Base-by-base conservation (phyloP, 1,140 invertebrate genomes). In the Ips typographus region DNA sequence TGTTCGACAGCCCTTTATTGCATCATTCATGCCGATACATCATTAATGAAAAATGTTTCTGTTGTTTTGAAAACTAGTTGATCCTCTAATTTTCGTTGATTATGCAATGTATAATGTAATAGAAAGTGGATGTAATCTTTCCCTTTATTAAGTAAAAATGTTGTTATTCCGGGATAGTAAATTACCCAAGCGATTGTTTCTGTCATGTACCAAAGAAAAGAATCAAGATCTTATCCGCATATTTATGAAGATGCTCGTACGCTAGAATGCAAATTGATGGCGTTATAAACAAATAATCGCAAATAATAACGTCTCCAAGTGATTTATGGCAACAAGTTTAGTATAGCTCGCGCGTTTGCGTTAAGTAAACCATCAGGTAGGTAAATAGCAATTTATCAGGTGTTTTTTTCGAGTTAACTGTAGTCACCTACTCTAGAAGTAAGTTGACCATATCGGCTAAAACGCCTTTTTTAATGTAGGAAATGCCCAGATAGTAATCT, bases 1-100 rank as follows among this genome's bases (percentile, higher is more conserved):
- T 68, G 65, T 68, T 60, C 60, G 65, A 68, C 65, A 68, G 65
- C 47, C 43, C 43, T 68, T 68, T 68, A 66, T 66, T 66, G 44
- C 56, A 49, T 49, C 55, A 66, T 58, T 56, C 6, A 58, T 40
- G 52, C 43, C 47, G 63, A 56, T 63, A 51, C 47, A 40, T 52
- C 37, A 37, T 4, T 40, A 41, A 42, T 66, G 41, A 58, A 66
- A 66, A 66, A 66, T 59, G 65, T 40, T 64, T 40, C 22, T 22
- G 22, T 22, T 22, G 22, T 22, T 47, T 55, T 55, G 8, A 8
- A 5, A 55, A 22, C 22, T 22, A 22, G 22, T 22, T 22, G 22
- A 22, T 22, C 22, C 22, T 22, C 22, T 22, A 22, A 22, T 22
- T 22, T 22, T 22, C 22, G 22, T 22, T 22, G 22, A 22, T 22